A percentile compares a stretch with the other conserved stretches of the same genome.
phyloP scores from a whole-genome alignment of 2,888 invertebrate species.

The Eupithecia subfuscata region DNA sequence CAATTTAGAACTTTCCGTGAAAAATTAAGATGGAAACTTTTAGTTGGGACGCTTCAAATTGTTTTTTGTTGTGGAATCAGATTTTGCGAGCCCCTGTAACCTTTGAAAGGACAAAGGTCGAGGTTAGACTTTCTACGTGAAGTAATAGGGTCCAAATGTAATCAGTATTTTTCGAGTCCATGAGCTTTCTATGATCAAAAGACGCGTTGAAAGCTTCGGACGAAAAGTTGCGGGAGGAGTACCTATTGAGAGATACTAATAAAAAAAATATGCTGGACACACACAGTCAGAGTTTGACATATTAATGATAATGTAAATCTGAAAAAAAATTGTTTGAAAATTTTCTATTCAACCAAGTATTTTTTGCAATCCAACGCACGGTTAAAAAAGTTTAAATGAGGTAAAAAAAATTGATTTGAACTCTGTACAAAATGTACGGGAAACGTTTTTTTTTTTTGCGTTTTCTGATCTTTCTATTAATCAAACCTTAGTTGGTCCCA shows the following conservation, averaged over 20 bases:
- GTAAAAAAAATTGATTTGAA: too few relatives aligned
- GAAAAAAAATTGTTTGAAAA: too few relatives aligned
- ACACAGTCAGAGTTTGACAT: too few relatives aligned
- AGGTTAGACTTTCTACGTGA: not conserved
- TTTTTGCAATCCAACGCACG: too few relatives aligned
- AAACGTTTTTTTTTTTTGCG: too few relatives aligned
- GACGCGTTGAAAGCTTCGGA: not conserved
- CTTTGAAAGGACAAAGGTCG: not conserved
- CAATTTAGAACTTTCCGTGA: constrained; percentile 26
- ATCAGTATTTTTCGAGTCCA: not conserved
- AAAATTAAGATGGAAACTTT: constrained; percentile 24
- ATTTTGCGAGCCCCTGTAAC: not conserved
- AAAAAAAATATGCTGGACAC: too few relatives aligned
- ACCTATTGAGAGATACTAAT: not conserved
- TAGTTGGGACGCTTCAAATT: constrained; percentile 3
- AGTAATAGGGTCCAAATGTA: not conserved
- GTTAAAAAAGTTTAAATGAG: too few relatives aligned
- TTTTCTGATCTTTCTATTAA: too few relatives aligned
- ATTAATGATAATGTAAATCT: too few relatives aligned
- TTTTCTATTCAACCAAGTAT: too few relatives aligned
- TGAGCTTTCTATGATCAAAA: not conserved
- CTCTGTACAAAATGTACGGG: too few relatives aligned
- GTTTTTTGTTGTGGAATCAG: not conserved
- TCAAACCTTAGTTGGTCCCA: too few relatives aligned
- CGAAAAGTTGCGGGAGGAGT: not conserved